Evolutionary conservation across 2,113 vertebrate species (phyloP), one percentile per base, ranked within the genome.

Genomic region (Sinocyclocheilus anophthalmus): DNA sequence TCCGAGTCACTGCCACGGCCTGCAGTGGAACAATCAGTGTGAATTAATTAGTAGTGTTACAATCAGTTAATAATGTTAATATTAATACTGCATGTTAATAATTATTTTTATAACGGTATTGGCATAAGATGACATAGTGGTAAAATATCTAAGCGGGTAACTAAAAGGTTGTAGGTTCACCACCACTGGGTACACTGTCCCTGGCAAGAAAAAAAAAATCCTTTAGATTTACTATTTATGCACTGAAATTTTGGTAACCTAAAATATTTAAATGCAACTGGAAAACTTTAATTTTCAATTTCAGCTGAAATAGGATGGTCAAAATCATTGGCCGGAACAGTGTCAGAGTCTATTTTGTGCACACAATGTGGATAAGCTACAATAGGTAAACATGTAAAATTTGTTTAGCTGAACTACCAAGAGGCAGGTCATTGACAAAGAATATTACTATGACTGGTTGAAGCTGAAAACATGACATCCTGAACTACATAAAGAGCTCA

Each of bases 1-100:
- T 99, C 98, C 0, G 97, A 99, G 93, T 99, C 98, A 65, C 98
- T 99, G 92, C 97, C 98, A 88, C 96, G 96, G 92, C 97, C 98
- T 99, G 92, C 20, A 30, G 5, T n/a, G 37, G 8, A 3, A 45
- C 26, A 77, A 24, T 18, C 26, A 16, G n/a, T 12, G 7, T 6
- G 4, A 79, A 24, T 37, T 8, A 59, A 13, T 76, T 30, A 37
- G 11, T 12, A 30, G 8, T 57, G 30, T 22, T n/a, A 37, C 20
- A 22, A 72, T 70, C 45, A 20, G 30, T 33, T 33, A 33, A 33
- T 33, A 33, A 33, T 33, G 30, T 33, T 33, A 33, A 33, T 33
- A 33, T 33, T 33, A 33, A 33, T 33, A 33, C 30, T 33, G 26
- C 26, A 55, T 16, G 57, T 59, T 59, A 53, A 53, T 53, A 57